Evolutionary conservation across 2,888 invertebrate genomes (phyloP).

Genomic region (Rotaria magnacalcarata): DNA sequence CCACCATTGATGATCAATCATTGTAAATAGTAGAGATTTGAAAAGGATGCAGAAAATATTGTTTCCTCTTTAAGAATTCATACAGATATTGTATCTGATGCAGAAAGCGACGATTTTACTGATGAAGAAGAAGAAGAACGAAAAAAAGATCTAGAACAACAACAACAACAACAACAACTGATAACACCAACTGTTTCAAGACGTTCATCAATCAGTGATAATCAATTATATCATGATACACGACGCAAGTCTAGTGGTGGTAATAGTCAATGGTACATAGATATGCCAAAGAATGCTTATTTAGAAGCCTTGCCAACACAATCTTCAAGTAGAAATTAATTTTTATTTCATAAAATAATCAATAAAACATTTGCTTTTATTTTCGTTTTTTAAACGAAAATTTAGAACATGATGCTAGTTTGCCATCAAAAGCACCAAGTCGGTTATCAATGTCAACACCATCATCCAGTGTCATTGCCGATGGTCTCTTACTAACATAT

Average conservation of each 20-base stretch:
- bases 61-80: neutral
- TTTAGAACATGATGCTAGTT: neutral
- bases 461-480: neutral
- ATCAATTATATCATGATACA: neutral
- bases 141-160: neutral
- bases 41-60: neutral
- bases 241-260: neutral
- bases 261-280: conserved; percentile 32
- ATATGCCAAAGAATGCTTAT: conserved; percentile 25
- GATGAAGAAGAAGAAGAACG: conserved; percentile 34
- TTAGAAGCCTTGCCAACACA: neutral
- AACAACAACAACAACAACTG: neutral
- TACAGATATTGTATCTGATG: neutral
- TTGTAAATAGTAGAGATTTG: neutral
- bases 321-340: neutral
- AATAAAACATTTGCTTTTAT: neutral
- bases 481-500: conserved; percentile 2
- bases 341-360: neutral
- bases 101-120: conserved; percentile 27
- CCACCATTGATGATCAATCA: neutral
- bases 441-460: conserved; percentile 2
- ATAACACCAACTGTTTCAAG: neutral
- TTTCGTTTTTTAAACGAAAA: neutral
- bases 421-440: neutral
- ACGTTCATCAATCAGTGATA: neutral